These are phyloP conservation scores for Lagothrix lagotricha DNA, from an alignment of 2,797 vertebrate genomes.

Conservation along the genomic window DNA sequence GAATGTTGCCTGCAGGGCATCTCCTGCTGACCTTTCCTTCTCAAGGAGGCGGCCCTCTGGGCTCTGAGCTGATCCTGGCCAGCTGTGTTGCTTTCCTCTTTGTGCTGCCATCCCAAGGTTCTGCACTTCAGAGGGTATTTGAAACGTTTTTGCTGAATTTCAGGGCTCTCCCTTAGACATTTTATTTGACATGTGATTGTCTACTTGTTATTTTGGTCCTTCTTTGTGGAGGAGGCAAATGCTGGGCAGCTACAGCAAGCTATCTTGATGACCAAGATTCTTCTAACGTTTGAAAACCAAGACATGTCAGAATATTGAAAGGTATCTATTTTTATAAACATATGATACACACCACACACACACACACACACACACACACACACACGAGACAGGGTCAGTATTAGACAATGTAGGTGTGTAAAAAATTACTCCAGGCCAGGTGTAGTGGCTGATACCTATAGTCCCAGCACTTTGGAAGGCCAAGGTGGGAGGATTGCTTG, in stretches of 20 bases:
- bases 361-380: background rate
- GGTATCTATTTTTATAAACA: background rate
- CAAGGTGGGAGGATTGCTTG: background rate
- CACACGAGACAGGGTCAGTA: background rate
- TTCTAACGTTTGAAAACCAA: slow-evolving; percentile 19
- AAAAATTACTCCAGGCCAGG: background rate
- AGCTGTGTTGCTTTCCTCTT: background rate
- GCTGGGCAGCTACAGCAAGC: background rate
- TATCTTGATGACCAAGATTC: background rate
- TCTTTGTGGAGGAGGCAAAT: background rate
- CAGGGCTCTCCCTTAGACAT: background rate
- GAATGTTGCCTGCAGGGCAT: background rate
- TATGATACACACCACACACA: background rate
- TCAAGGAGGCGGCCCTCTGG: accelerated
- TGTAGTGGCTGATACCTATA: background rate
- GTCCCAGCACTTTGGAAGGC: background rate
- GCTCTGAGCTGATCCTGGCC: background rate
- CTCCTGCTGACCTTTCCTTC: background rate
- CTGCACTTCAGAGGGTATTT: background rate
- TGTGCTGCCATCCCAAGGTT: background rate
- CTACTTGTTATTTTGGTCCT: background rate
- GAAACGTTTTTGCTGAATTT: background rate
- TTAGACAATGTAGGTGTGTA: background rate
- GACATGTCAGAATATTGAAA: background rate
- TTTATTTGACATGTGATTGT: background rate